Base-by-base conservation (phyloP, 2,113 vertebrate genomes). In the Laterallus jamaicensis region DNA sequence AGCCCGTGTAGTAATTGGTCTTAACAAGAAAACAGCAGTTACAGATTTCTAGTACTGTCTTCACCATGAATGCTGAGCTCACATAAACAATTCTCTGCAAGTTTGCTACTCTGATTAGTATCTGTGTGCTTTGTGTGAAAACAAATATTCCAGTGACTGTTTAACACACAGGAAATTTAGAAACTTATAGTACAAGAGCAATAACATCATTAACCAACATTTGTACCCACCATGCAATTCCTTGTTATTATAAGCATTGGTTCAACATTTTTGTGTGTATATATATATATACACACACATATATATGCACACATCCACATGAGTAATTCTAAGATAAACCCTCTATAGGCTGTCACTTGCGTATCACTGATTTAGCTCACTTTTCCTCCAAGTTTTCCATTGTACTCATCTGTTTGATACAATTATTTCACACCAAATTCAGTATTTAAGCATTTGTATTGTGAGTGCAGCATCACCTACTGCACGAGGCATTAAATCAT, bases 401-500 rank as follows among this genome's bases (percentile, higher is more conserved):
- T 79, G 11, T 42, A 29, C 12, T 66, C 7, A 37, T 54, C 37
- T 71, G n/a, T 62, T 82, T 88, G 31, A 67, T 13, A 7, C 25
- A 83, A 40, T 8, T 37, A 22, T 44, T 69, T 40, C 13, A 83
- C 16, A 22, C 25, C 29, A 37, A 93, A 88, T 44, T 92, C 89
- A 42, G 26, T 35, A 70, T 13, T 86, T 54, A 79, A 76, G 63
- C 75, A 66, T n/a, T 85, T 35, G 5, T 9, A 58, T 44, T 37
- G 20, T 55, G 79, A 62, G 12, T 25, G 32, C 35, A 80, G 66
- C 37, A 70, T 32, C 68, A 62, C 29, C 4, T 56, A 29, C 4
- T 37, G 29, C 32, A n/a, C 54, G 56, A 49, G 0, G 2, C 50
- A 55, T 12, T 29, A 9, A 12, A 42, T 4, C 5, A 8, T 22